Evolutionary conservation across 2,888 invertebrate genomes (phyloP), one percentile per base, ranked within the genome.

Genomic region (Euspilapteryx auroguttella): DNA sequence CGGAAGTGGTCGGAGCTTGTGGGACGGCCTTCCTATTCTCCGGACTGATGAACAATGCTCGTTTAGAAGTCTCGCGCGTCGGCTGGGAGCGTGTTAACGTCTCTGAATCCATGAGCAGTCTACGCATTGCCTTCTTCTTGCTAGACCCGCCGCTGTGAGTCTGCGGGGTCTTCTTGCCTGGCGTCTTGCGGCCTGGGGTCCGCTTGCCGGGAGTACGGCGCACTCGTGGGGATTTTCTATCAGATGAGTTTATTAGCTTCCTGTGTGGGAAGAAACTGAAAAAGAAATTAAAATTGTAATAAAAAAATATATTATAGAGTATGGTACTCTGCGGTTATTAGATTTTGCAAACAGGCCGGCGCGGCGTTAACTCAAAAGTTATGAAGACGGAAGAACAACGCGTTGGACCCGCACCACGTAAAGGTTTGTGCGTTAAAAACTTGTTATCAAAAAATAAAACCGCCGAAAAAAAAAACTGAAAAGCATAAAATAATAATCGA

Each of bases 11-110:
- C 38, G 78, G 31, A 31, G 55, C 31, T 30, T 38, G 28, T 3
- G 57, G 51, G 4, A 54, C 27, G 17, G 56, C 29, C 43, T 63
- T 46, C 41, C 56, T 58, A 34, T 71, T 76, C 37, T 78, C 79
- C 2, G 89, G 88, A 47, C 88, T 89, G 41, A 86, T 80, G 41
- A 89, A 89, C 2, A 89, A 54, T 0, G 88, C 87, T 31, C 89
- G 71, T 40, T 87, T 89, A 0, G 84, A 75, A 1, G 79, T 77
- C 45, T 83, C 83, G 12, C 79, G 54, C 0, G 79, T 61, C 2
- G 69, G 64, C 34, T 68, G 66, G 0, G 63, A 53, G 25, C 55
- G 47, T 1, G 62, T 53, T 8, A 59, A 35, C 12, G 39, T 47
- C 2, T 65, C 71, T 0, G 66, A 42, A 32, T 78, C 79, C 46